Evolutionary conservation across 2,888 invertebrate species (phyloP), one percentile per base, ranked within the genome.

Genomic region (Lasioglossum vierecki): DNA sequence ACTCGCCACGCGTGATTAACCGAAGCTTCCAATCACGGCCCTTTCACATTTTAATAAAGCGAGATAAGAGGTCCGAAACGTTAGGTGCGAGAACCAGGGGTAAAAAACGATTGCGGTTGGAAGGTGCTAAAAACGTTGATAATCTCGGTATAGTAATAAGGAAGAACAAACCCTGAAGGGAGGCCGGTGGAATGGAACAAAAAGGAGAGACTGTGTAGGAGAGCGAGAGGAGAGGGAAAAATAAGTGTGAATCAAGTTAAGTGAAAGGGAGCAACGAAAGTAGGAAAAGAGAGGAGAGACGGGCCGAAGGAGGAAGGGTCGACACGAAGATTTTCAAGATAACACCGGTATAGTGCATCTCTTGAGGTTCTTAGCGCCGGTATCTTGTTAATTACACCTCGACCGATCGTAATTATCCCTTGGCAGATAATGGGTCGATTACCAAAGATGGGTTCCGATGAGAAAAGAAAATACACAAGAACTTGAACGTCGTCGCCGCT

Each of bases 371-470:
- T 89, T 88, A 84, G 83, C 88, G 85, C 87, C 91, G 87, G 88
- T 89, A 84, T 86, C 80, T 87, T 85, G 92, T 92, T 93, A 93
- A 93, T 93, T 93, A 91, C 89, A 90, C 88, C 86, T 85, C 85
- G 82, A 86, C 88, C 90, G 87, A 89, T 92, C 91, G 90, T 91
- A 93, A 93, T 93, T 93, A 93, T 89, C 91, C 89, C 85, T 78
- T 66, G 83, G 82, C 80, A 89, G 90, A 91, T 93, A 92, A 93
- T 90, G 91, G 92, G 91, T 91, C 91, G 89, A 92, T 92, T 92
- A 91, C 84, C 85, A 88, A 91, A 90, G 88, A 88, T 84, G 84
- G 78, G 76, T 72, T 66, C 60, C 76, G 44, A 76, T 11, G 30
- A 63, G 79, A 75, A 63, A 79, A 74, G 6, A 18, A 30, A 35